Conservation (phyloP, 2,888 invertebrate species). For the Caenorhabditis uteleia region DNA sequence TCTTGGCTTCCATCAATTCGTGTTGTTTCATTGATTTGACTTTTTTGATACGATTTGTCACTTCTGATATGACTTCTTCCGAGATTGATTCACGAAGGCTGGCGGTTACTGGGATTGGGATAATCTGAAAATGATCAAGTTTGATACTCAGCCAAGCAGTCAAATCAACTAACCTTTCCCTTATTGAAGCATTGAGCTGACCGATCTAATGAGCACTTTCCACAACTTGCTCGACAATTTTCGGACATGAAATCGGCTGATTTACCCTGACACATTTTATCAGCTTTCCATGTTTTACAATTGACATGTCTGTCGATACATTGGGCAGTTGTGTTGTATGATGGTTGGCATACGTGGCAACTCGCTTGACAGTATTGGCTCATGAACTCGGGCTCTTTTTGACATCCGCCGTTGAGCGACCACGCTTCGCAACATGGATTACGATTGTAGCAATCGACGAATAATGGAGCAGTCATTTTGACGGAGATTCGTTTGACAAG, state of each 20-base stretch:
- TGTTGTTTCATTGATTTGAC: conserved; percentile 14
- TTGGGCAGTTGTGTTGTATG: conserved; percentile 60
- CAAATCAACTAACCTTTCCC: conserved; percentile 42
- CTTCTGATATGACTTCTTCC: conserved; percentile 46
- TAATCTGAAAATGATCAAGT: conserved; percentile 15
- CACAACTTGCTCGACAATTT: conserved; percentile 64
- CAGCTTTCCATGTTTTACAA: conserved; percentile 50
- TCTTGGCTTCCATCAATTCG: conserved; percentile 17
- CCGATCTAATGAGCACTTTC: conserved; percentile 48
- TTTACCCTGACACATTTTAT: conserved; percentile 51
- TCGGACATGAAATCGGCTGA: conserved; percentile 63
- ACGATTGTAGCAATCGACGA: conserved; percentile 65
- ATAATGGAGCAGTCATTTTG: conserved; percentile 49
- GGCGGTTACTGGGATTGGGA: conserved; percentile 30
- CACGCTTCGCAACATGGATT: conserved; percentile 66
- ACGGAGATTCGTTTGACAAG: conserved; percentile 35
- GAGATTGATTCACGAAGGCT: conserved; percentile 45
- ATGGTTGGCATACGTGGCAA: conserved; percentile 58
- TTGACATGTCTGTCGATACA: conserved; percentile 65
- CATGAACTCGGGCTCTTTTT: conserved; percentile 62
- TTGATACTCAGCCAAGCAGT: neutral
- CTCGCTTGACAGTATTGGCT: conserved; percentile 61
- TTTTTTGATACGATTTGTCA: conserved; percentile 34
- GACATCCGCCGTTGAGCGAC: conserved; percentile 60
- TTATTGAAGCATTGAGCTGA: conserved; percentile 39